A percentile compares a stretch with the other conserved stretches of the same genome.
phyloP scores from a whole-genome alignment of 2,888 invertebrate genomes.

The Drymonia ruficornis region DNA sequence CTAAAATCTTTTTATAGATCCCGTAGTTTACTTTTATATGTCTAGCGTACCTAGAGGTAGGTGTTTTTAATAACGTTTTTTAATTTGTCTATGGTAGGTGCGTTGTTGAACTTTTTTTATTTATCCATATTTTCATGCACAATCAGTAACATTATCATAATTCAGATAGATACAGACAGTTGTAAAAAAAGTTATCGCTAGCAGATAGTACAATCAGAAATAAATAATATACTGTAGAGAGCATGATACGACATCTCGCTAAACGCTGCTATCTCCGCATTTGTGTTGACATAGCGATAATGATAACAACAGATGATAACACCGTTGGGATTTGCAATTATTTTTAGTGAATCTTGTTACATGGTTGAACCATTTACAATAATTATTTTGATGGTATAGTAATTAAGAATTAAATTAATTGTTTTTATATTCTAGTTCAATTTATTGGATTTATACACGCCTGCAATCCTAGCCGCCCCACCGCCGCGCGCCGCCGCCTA shows the following conservation, averaged over 20 bases:
- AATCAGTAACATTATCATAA: not conserved
- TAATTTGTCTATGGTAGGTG: too few species aligned
- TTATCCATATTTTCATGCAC: not conserved
- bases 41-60: too few species aligned
- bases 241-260: slow-evolving; percentile 68
- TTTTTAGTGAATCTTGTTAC: slow-evolving; percentile 55
- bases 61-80: too few species aligned
- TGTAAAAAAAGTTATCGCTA: slow-evolving; percentile 47
- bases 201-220: slow-evolving; percentile 68
- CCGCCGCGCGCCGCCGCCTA: too few species aligned
- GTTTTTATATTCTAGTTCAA: not conserved
- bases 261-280: slow-evolving; percentile 62
- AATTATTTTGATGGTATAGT: not conserved
- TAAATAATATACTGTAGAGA: slow-evolving; percentile 60
- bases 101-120: too few species aligned
- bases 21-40: too few species aligned
- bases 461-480: too few species aligned
- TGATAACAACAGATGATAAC: slow-evolving; percentile 58
- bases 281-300: slow-evolving; percentile 64
- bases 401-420: not conserved
- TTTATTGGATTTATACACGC: too few species aligned
- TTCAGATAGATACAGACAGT: slow-evolving; percentile 34
- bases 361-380: slow-evolving; percentile 14
- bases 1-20: too few species aligned
- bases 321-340: slow-evolving; percentile 61